Base-by-base conservation (phyloP, 2,888 invertebrate genomes). In the Deladenus siricidicola region DNA sequence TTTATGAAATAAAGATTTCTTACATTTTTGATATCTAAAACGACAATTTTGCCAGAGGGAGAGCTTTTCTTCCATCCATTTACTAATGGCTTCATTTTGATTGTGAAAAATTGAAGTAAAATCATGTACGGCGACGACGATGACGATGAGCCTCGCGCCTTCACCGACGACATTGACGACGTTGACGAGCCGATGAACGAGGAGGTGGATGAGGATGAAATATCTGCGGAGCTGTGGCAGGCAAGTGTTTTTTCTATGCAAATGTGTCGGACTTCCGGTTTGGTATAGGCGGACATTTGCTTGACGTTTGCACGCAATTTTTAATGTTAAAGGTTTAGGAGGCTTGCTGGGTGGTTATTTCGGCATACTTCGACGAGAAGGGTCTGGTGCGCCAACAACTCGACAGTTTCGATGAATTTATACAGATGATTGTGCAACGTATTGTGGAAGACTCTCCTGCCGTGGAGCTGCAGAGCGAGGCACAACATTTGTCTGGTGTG, bases 311-410 rank as follows among this genome's bases (percentile, higher is more conserved):
- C n/a, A 14, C 14, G 21, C 6, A 21, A 49, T 54, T n/a, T 58
- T 26, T 4, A 57, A 4, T 17, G 2, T 21, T n/a, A 8, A 14
- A 39, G 10, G 17, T 67, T 62, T 53, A 76, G 72, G 77, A 77
- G 84, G 98, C 98, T 48, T 98, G 98, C 79, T 99, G 98, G 98
- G 94, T 98, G 79, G 96, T 99, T 64, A 99, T 99, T 79, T 94
- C 94, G 80, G 92, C 98, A 0, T 99, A 98, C 82, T 99, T 99
- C 80, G 98, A 99, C 80, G 99, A 99, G 80, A 99, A 99, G 82
- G 98, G 98, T 80, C 85, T 99, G 68, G 98, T 99, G 47, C 86
- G 98, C 54, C 98, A 99, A 80, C 98, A 99, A 80, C 84, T 99
- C 71, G 98, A 99, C 80, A 94, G 94, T 78, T 99, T 98, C 79